Percentiles rank a stretch among this genome's conserved stretches.
phyloP scores from a whole-genome alignment of 1,140 invertebrate species.

The Eueides isabella region DNA sequence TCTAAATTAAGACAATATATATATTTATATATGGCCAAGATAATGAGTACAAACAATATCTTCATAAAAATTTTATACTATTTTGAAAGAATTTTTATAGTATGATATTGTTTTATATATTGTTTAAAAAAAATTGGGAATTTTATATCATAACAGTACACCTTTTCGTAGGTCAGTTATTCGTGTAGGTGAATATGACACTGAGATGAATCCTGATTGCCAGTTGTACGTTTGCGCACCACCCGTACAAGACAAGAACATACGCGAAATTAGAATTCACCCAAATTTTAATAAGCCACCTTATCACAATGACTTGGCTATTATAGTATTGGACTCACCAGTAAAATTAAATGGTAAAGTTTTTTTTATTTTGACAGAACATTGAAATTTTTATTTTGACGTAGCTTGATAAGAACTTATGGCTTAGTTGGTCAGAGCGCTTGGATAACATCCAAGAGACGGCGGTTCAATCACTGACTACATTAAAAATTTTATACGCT shows the following conservation, averaged over 20 bases:
- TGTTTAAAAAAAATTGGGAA: no score
- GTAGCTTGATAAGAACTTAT: no score
- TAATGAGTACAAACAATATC: no score
- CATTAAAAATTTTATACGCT: no score
- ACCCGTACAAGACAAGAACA: slow-evolving; percentile 81
- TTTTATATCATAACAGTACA: background rate
- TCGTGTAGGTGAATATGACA: slow-evolving; percentile 84
- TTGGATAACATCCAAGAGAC: no score
- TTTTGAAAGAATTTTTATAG: no score
- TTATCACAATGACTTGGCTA: slow-evolving; percentile 86
- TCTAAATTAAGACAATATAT: background rate
- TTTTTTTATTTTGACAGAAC: background rate
- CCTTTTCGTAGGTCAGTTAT: slow-evolving; percentile 76
- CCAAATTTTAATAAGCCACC: slow-evolving; percentile 82
- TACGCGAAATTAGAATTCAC: slow-evolving; percentile 79
- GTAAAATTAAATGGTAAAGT: slow-evolving; percentile 80
- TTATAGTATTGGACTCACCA: slow-evolving; percentile 83
- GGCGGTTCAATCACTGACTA: no score
- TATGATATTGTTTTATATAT: no score
- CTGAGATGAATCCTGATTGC: slow-evolving; percentile 82
- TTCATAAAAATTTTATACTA: no score
- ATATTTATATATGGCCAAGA: background rate
- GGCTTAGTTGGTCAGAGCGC: no score
- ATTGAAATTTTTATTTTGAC: background rate
- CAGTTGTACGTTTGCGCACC: slow-evolving; percentile 81